phyloP scores from a whole-genome alignment of 2,113 vertebrate genomes.

The Ptilonorhynchus violaceus region DNA sequence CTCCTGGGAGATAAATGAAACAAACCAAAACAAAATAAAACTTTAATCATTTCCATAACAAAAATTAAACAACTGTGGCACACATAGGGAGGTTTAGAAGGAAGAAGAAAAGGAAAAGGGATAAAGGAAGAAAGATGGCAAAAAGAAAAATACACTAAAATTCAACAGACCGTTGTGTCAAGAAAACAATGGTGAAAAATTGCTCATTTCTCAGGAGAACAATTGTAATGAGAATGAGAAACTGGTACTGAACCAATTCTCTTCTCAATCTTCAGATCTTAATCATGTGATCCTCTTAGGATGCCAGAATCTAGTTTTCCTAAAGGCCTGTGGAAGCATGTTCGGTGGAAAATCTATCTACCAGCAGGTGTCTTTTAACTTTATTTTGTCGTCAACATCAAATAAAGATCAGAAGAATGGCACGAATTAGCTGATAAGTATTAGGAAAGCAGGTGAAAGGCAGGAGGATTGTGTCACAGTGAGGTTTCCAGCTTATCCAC shows the following conservation, averaged over 20 bases:
- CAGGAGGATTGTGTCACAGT: constrained; percentile 77
- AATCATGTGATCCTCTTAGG: constrained; percentile 54
- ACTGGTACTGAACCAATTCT: constrained; percentile 54
- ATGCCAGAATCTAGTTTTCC: constrained; percentile 53
- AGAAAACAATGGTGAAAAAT: constrained; percentile 69
- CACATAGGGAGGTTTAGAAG: constrained; percentile 42
- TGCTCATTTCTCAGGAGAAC: constrained; percentile 63
- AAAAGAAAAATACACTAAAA: not conserved
- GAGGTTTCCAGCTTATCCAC: constrained; percentile 74
- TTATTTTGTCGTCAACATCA: constrained; percentile 42
- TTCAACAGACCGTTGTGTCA: constrained; percentile 41
- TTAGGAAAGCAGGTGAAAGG: constrained; percentile 74
- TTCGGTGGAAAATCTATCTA: constrained; percentile 41
- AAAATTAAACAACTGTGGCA: constrained; percentile 57
- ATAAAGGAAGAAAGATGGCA: constrained; percentile 31
- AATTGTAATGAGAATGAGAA: constrained; percentile 61
- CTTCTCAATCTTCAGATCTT: constrained; percentile 48
- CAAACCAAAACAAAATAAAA: constrained; percentile 49
- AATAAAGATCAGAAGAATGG: constrained; percentile 32
- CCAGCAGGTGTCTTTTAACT: constrained; percentile 47
- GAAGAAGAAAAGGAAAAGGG: constrained; percentile 41
- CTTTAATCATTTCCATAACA: constrained; percentile 44
- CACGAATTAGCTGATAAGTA: constrained; percentile 48
- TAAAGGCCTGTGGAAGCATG: constrained; percentile 31
- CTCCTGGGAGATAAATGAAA: constrained; percentile 56